Conservation (phyloP, 2,797 vertebrate species). For the Acanthurus lineatus region DNA sequence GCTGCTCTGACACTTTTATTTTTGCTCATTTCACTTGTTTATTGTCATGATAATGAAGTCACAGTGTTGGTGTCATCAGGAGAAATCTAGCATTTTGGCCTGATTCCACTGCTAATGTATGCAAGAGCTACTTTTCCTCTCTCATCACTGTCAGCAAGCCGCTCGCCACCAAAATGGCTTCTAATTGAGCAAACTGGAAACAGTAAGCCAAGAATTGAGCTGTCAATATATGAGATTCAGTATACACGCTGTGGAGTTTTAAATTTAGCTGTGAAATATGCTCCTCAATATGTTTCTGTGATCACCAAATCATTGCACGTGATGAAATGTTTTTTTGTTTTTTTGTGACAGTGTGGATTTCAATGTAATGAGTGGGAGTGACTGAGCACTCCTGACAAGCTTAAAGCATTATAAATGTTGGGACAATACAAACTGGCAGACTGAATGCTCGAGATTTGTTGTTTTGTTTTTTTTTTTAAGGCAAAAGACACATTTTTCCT, state of each 20-base stretch:
- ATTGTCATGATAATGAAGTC: conserved; percentile 84
- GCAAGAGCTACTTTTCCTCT: conserved; percentile 72
- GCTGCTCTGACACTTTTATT: conserved; percentile 80
- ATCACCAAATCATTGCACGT: conserved; percentile 66
- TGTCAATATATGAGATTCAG: conserved; percentile 62
- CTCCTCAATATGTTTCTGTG: conserved; percentile 70
- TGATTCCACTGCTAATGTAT: conserved; percentile 80
- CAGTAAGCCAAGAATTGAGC: conserved; percentile 59
- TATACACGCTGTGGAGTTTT: conserved; percentile 62
- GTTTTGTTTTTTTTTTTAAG: conserved; percentile 25
- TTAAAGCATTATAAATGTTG: conserved; percentile 78
- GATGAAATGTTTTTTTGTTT: conserved; percentile 45
- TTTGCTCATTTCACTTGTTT: conserved; percentile 81
- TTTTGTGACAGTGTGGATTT: conserved; percentile 65
- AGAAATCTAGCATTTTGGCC: conserved; percentile 81
- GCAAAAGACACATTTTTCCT: conserved; percentile 65
- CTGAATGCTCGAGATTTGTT: conserved; percentile 67
- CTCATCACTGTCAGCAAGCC: conserved; percentile 72
- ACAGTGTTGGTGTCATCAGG: conserved; percentile 79
- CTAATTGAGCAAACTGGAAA: conserved; percentile 75
- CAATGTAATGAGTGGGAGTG: conserved; percentile 78
- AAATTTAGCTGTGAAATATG: conserved; percentile 69
- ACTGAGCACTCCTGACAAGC: conserved; percentile 75
- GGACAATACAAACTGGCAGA: conserved; percentile 78
- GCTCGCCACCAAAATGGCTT: conserved; percentile 70